Base-by-base conservation (phyloP, 2,113 vertebrate species). In the Mobula hypostoma region DNA sequence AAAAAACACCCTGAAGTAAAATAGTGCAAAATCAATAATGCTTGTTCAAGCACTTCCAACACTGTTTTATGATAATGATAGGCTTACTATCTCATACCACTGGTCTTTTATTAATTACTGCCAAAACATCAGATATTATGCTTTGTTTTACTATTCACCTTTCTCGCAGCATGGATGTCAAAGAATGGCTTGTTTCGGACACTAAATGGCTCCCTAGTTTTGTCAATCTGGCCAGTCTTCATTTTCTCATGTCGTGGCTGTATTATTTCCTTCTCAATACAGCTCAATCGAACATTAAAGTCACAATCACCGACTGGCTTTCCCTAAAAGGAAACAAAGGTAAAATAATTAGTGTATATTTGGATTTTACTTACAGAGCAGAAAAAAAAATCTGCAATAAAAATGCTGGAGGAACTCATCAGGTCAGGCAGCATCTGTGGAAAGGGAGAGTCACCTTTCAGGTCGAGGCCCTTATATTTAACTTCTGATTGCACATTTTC, bases 241-340 rank as follows among this genome's bases (percentile, higher is more conserved):
- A 99, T 98, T 96, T 99, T 99, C 94, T 99, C 98, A 94, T 98
- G 97, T 15, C 99, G 97, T 27, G 99, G 98, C 95, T 96, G 98
- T 96, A 99, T 99, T 8, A 99, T 99, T 95, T 99, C 99, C 95
- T 98, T 98, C 96, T 99, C 98, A 95, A 99, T 99, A 96, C 99
- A 99, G 19, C 98, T 95, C 85, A 99, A 97, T 15, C 98, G 97
- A 95, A 97, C 96, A 94, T 97, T 98, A 96, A 99, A 99, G 96
- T 99, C 98, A 95, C 99, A 99, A 66, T 99, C 98, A 94, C 99
- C 99, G 96, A 99, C 99, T 36, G 98, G 98, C 94, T 99, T 98
- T 29, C 97, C 98, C 99, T 99, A 96, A 97, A 95, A 95, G 88
- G 95, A 94, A 94, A 95, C 94, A 95, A 95, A 94, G 95, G 74